Conservation (phyloP, 2,113 vertebrate genomes). For the Panthera uncia region DNA sequence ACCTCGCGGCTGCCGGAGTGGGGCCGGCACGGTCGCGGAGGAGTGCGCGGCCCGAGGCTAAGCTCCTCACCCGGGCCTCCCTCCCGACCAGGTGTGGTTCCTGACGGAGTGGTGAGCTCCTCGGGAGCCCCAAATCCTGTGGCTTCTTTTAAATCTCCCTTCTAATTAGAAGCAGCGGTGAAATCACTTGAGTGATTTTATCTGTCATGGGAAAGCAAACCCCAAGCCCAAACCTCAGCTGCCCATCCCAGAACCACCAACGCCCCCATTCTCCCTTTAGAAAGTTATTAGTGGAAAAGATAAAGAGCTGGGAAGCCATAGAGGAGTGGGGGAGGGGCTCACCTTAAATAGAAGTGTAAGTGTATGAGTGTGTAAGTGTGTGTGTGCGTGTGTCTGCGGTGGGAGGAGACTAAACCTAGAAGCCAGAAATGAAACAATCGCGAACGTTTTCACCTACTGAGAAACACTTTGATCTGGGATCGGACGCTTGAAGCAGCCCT, state of each 20-base stretch:
- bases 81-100: constrained; percentile 60
- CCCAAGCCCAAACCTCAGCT: constrained; percentile 48
- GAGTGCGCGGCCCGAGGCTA: background rate
- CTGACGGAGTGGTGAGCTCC: background rate
- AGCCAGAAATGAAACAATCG: constrained; percentile 45
- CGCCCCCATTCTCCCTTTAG: background rate
- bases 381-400: background rate
- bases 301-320: background rate
- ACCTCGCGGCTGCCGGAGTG: background rate
- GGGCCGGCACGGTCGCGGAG: background rate
- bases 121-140: constrained; percentile 53
- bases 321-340: background rate
- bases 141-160: constrained; percentile 70
- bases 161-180: constrained; percentile 72
- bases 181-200: constrained; percentile 70
- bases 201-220: constrained; percentile 77
- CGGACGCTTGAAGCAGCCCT: background rate
- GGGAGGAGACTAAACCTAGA: constrained; percentile 5
- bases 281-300: constrained; percentile 47
- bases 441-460: constrained; percentile 15
- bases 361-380: background rate
- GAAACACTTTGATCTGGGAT: constrained; percentile 41
- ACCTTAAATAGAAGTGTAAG: background rate
- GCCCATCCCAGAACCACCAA: constrained; percentile 37
- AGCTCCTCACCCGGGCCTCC: background rate